phyloP scores from a whole-genome alignment of 2,113 vertebrate genomes.

The Ictidomys tridecemlineatus region DNA sequence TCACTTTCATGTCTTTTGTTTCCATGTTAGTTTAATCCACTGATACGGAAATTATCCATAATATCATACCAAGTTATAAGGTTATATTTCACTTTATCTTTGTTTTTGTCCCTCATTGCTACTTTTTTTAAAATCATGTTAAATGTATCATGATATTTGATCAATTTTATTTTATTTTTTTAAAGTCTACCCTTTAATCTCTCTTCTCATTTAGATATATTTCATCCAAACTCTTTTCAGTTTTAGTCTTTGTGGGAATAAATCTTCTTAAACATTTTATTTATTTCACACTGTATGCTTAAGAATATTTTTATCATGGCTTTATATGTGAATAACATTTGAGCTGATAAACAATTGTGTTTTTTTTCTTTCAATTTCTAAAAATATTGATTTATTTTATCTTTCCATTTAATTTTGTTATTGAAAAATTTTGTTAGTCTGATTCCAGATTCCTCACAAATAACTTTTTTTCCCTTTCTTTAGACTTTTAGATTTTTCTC shows the following conservation, averaged over 20 bases:
- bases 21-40: background rate
- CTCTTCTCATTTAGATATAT: background rate
- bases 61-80: background rate
- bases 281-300: background rate
- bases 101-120: background rate
- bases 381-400: background rate
- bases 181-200: background rate
- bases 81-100: constrained; percentile 5
- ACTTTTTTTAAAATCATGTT: background rate
- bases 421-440: constrained; percentile 24
- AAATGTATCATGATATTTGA: background rate
- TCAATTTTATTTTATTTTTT: constrained; percentile 24
- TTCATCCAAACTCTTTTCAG: background rate
- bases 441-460: background rate
- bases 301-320: constrained; percentile 13
- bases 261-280: background rate
- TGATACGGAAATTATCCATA: background rate
- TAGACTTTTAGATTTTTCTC: background rate
- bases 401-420: background rate
- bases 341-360: background rate
- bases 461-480: background rate
- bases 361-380: constrained; percentile 18
- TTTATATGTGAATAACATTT: constrained; percentile 29
- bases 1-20: background rate
- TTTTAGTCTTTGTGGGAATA: background rate